Percentiles rank a stretch among this genome's conserved stretches.
These are phyloP conservation scores for Brachyhypopomus occidentalis DNA, from an alignment of 2,113 vertebrate genomes.

Conservation along the genomic window DNA sequence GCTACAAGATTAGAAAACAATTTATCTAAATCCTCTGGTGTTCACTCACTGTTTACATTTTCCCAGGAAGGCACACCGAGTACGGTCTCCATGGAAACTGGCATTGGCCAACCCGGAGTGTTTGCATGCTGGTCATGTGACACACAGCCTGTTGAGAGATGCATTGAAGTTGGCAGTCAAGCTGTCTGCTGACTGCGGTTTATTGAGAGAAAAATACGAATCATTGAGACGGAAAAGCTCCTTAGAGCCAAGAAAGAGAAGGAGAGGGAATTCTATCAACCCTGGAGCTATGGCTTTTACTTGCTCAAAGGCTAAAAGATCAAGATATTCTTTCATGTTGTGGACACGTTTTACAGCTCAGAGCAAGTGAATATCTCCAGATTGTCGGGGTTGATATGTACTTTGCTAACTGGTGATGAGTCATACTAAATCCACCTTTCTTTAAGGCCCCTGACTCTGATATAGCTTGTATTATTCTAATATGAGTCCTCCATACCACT, in stretches of 20 bases:
- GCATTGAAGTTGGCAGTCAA: constrained; percentile 68
- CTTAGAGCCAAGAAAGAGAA: constrained; percentile 53
- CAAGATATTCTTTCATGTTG: constrained; percentile 55
- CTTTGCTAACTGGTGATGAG: constrained; percentile 58
- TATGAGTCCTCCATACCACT: constrained; percentile 5
- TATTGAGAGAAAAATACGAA: constrained; percentile 61
- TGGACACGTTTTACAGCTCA: constrained; percentile 56
- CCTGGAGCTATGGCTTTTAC: constrained; percentile 41
- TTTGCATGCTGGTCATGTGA: constrained; percentile 63
- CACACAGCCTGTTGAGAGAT: constrained; percentile 64
- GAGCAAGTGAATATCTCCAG: constrained; percentile 40
- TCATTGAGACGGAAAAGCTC: constrained; percentile 61
- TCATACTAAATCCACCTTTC: constrained; percentile 39
- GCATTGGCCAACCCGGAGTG: constrained; percentile 61
- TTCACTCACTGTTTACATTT: constrained; percentile 69
- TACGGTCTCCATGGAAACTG: constrained; percentile 78
- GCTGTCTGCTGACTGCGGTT: constrained; percentile 62
- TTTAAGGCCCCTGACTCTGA: constrained; percentile 19
- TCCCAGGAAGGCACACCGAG: constrained; percentile 61
- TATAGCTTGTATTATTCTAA: not conserved
- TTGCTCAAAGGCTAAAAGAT: constrained; percentile 50
- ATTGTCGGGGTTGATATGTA: constrained; percentile 46
- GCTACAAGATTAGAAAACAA: constrained; percentile 76
- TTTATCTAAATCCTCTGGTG: constrained; percentile 71
- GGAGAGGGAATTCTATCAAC: constrained; percentile 42